A percentile compares a stretch with the other conserved stretches of the same genome.
Evolutionary conservation across 2,113 vertebrate genomes (phyloP).

Genomic region (Dolichallabes microphthalmus): DNA sequence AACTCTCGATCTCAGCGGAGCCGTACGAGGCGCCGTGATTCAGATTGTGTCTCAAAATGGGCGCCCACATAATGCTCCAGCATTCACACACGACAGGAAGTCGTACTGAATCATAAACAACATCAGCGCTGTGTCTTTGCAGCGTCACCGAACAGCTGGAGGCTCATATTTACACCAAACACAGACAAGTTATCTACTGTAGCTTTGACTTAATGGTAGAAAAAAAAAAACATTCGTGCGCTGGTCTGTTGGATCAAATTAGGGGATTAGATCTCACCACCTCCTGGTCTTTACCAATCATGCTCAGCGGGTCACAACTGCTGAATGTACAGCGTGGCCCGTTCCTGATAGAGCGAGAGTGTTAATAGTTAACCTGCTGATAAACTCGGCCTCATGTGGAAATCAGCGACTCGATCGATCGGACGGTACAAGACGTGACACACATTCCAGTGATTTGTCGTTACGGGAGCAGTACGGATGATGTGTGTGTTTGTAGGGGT

Average conservation of each 20-base stretch:
- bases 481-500: not conserved
- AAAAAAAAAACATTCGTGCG: not conserved
- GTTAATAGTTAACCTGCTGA: slow-evolving; percentile 8
- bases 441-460: not conserved
- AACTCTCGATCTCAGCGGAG: not conserved
- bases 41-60: not conserved
- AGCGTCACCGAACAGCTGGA: not conserved
- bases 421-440: not conserved
- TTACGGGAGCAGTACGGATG: not conserved
- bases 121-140: not conserved
- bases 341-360: not conserved
- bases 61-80: not conserved
- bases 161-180: not conserved
- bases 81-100: not conserved
- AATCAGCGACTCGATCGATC: not conserved
- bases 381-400: not conserved
- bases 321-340: not conserved
- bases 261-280: not conserved
- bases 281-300: not conserved
- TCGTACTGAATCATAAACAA: not conserved
- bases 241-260: not conserved
- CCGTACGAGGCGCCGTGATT: not conserved
- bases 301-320: not conserved
- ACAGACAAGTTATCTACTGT: not conserved
- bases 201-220: not conserved